Evolutionary conservation across 2,888 invertebrate species (phyloP), one percentile per base, ranked within the genome.

Genomic region (Villa cingulata): DNA sequence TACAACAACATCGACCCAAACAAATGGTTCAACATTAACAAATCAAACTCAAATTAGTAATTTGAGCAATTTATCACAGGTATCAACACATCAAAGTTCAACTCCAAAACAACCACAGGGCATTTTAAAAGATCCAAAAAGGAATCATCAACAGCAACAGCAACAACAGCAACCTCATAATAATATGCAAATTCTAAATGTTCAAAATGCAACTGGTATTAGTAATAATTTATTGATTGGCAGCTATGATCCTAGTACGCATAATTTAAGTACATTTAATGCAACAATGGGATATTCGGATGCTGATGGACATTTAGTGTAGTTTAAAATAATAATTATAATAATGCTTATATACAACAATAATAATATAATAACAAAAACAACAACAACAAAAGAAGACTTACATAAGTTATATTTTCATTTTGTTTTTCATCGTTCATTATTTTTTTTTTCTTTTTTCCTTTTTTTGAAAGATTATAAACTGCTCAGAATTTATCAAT

Each of bases 71-170:
- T 53, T 55, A 46, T 56, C 57, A 42, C 57, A 57, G 45, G 53
- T 55, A 27, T 54, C 55, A 43, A 52, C 52, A 45, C 60, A 43
- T 48, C 55, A 52, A 43, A 56, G 59, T 37, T 60, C 63, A 34
- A 56, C 63, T 53, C 60, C 65, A 17, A 77, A 76, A 58, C 76
- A 77, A 52, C 78, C 78, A 0, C 78, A 77, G 55, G 74, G 77
- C 27, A 78, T 78, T 53, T 69, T 78, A 7, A 78, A 78, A 59
- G 78, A 78, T 62, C 76, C 78, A 4, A 77, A 77, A 48, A 69
- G 77, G 34, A 76, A 74, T 60, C 73, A 76, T 58, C 76, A 76
- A 72, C 76, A 74, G 60, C 74, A 76, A 58, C 76, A 76, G 72
- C 73, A 73, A 20, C 74, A 75, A 68, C 41, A 75, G 68, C 37